phyloP scores from a whole-genome alignment of 23 tunicate genomes.

The Botrylloides violaceus region DNA sequence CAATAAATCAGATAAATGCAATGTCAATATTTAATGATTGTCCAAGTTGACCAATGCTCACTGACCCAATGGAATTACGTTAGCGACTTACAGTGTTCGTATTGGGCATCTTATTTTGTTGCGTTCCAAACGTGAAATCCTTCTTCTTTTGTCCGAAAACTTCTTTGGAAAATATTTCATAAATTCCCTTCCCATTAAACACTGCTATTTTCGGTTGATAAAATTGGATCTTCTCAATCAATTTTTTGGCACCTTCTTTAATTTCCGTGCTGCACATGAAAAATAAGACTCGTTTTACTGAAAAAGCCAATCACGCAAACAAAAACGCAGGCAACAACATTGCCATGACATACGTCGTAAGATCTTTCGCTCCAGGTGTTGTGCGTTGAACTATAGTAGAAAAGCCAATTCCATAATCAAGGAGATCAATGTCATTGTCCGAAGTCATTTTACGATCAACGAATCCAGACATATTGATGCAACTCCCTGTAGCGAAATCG shows the following conservation, averaged over 20 bases:
- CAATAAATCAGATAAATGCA: too few relatives aligned
- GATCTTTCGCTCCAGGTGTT: conserved; percentile 73
- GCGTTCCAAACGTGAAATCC: conserved; percentile 74
- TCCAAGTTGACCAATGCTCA: too few relatives aligned
- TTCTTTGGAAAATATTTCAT: conserved; percentile 86
- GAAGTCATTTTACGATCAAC: conserved; percentile 45
- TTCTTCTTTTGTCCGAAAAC: conserved; percentile 79
- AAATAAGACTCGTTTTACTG: neutral
- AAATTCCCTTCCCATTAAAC: conserved; percentile 91
- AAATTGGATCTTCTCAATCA: conserved; percentile 68
- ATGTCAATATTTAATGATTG: too few relatives aligned
- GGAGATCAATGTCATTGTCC: conserved; percentile 58
- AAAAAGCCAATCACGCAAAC: neutral
- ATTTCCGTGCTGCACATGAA: conserved; percentile 36
- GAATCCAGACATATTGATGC: conserved; percentile 76
- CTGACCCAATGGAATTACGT: too few relatives aligned
- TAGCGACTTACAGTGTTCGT: conserved; percentile 56
- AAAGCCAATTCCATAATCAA: conserved; percentile 79
- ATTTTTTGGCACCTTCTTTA: conserved; percentile 74
- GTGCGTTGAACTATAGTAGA: conserved; percentile 80
- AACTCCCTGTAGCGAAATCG: conserved; percentile 50
- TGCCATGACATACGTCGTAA: conserved; percentile 43
- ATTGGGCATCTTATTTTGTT: conserved; percentile 53
- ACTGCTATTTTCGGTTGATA: conserved; percentile 86
- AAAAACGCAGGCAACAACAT: neutral